Percentiles rank a stretch among this genome's conserved stretches.
Evolutionary conservation across 2,113 vertebrate genomes (phyloP).

Genomic region (Oryzias curvinotus): DNA sequence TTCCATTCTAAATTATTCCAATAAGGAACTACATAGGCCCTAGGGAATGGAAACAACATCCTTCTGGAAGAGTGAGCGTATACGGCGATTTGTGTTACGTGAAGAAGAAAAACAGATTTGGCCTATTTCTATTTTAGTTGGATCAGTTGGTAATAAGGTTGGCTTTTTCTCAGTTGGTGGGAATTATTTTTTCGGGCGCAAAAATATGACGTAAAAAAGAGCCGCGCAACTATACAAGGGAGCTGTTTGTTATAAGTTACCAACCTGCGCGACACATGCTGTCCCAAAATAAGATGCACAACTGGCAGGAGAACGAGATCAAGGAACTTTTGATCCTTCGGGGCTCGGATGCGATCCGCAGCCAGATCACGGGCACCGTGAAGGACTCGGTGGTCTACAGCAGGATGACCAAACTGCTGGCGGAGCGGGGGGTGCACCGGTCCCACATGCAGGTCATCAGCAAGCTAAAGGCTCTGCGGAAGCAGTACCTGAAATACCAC

Average conservation of each 20-base stretch:
- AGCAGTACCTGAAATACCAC: slow-evolving; percentile 39
- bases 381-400: slow-evolving; percentile 47
- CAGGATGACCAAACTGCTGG: slow-evolving; percentile 29
- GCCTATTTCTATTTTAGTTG: too few relatives aligned
- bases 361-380: slow-evolving; percentile 44
- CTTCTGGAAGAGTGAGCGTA: too few relatives aligned
- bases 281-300: slow-evolving; percentile 23
- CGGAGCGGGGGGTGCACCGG: slow-evolving; percentile 37
- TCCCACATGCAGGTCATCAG: slow-evolving; percentile 46
- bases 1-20: too few relatives aligned
- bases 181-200: slow-evolving; percentile 15
- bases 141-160: too few relatives aligned
- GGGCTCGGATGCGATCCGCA: slow-evolving; percentile 21
- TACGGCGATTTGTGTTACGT: too few relatives aligned
- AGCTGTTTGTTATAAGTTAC: slow-evolving; percentile 6
- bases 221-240: slow-evolving; percentile 10
- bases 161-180: too few relatives aligned
- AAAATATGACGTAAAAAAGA: slow-evolving; percentile 12
- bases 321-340: slow-evolving; percentile 38
- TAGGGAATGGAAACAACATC: too few relatives aligned
- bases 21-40: too few relatives aligned
- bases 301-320: slow-evolving; percentile 56
- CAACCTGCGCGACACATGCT: neutral
- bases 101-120: too few relatives aligned
- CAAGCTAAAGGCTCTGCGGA: slow-evolving; percentile 48